Base-by-base conservation (phyloP, 1,140 invertebrate species). In the Trinorchestia longiramus region DNA sequence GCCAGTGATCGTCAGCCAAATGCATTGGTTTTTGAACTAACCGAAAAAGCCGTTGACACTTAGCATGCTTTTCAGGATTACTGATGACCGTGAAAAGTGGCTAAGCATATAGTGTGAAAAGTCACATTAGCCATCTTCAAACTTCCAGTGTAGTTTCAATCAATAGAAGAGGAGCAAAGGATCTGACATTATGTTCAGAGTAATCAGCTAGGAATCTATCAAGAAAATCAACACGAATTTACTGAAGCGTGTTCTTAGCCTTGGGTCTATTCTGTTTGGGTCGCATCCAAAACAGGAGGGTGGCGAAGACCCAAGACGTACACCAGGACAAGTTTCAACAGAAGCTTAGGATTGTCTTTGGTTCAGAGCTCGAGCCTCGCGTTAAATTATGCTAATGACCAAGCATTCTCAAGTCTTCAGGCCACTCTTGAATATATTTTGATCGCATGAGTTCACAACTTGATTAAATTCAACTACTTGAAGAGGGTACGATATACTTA, bases 371-470 rank as follows among this genome's bases (percentile, higher is more conserved):
- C 41, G 15, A 42, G 88, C 42, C 88, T 42, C 41, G 87, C 43
- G 41, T 28, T 90, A 90, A 90, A 90, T 42, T 90, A 90, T 90
- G 88, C 88, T 90, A 90, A 90, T 90, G 88, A 90, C 88, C 88
- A 42, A 43, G 88, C 88, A 41, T 90, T 90, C 43, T 90, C 88
- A 41, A 42, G 88, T 90, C 88, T 43, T 90, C 88, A 90, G 88
- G 88, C 88, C 43, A 90, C 88, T 8, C 88, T 90, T 90, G 88
- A 90, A 90, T 90, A 90, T 90, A 90, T 90, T 90, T 90, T 43
- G 88, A 90, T 90, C 88, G 88, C 88, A 90, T 90, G 88, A 42
- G 88, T 42, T 90, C 88, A 90, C 88, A 90, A 90, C 88, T 42
- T 90, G 43, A 90, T 90, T 90, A 43, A 90, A 90, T 90, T 42